Percentiles rank a stretch among this genome's conserved stretches.
Evolutionary conservation across 2,888 invertebrate species (phyloP).

Genomic region (Brachynemurus nebulosus): DNA sequence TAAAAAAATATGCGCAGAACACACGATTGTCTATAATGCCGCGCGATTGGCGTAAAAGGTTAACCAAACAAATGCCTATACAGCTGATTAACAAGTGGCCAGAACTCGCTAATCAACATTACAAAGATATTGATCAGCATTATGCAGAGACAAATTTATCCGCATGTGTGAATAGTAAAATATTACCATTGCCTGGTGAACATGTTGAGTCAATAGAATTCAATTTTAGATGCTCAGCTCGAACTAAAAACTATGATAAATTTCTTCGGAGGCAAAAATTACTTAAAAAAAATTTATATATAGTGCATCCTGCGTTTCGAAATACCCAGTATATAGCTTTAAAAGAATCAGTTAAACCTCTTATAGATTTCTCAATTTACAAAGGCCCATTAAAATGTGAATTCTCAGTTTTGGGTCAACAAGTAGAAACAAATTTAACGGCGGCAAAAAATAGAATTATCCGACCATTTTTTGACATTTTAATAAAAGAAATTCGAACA

Average conservation of each 20-base stretch:
- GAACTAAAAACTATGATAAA: conserved; percentile 41
- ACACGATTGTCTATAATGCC: conserved; percentile 47
- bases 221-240: conserved; percentile 46
- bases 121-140: conserved; percentile 41
- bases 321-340: conserved; percentile 40
- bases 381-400: no score
- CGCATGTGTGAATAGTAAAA: conserved; percentile 47
- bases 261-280: conserved; percentile 42
- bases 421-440: no score
- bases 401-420: no score
- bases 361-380: conserved; percentile 41
- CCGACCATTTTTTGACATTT: conserved; percentile 34
- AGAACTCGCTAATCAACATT: conserved; percentile 35
- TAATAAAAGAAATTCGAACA: conserved; percentile 22
- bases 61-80: conserved; percentile 40
- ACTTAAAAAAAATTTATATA: conserved; percentile 40
- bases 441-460: conserved; percentile 34
- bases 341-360: conserved; percentile 35
- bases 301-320: conserved; percentile 48
- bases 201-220: conserved; percentile 35
- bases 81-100: conserved; percentile 42
- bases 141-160: conserved; percentile 46
- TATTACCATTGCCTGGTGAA: conserved; percentile 42
- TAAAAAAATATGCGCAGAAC: neutral
- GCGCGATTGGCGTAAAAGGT: conserved; percentile 43